These are phyloP conservation scores for Drosophila kanekoi DNA, from an alignment of 2,888 invertebrate genomes.

Conservation along the genomic window DNA sequence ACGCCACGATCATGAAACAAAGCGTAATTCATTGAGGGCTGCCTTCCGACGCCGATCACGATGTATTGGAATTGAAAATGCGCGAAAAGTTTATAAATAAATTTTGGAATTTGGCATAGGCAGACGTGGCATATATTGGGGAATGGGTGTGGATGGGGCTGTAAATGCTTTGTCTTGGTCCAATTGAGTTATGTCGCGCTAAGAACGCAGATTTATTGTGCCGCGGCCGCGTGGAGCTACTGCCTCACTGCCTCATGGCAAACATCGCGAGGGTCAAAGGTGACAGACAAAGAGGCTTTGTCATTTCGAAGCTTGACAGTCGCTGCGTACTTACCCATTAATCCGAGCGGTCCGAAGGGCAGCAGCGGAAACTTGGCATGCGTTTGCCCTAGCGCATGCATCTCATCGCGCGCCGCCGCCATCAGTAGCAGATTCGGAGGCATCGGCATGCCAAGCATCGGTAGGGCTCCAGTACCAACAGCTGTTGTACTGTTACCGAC, in stretches of 20 bases:
- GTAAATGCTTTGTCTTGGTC: conserved; percentile 82
- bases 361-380: conserved; percentile 88
- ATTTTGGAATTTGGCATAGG: conserved; percentile 74
- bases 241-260: conserved; percentile 42
- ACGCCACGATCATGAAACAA: conserved; percentile 56
- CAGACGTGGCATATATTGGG: conserved; percentile 40
- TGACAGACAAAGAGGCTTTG: conserved; percentile 84
- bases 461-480: conserved; percentile 36
- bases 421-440: conserved; percentile 83
- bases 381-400: conserved; percentile 77
- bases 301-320: conserved; percentile 72
- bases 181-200: conserved; percentile 84
- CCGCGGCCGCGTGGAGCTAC: conserved; percentile 38
- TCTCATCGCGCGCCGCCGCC: conserved; percentile 84
- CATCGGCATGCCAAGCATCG: conserved; percentile 79
- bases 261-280: conserved; percentile 82
- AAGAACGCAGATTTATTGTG: conserved; percentile 70
- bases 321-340: conserved; percentile 86
- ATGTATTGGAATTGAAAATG: conserved; percentile 54
- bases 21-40: conserved; percentile 62
- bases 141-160: conserved; percentile 25
- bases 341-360: conserved; percentile 93
- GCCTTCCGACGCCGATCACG: conserved; percentile 19
- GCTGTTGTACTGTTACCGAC: conserved; percentile 36
- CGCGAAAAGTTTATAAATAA: conserved; percentile 74